These are phyloP conservation scores for Drosophila mettleri DNA, from an alignment of 2,888 invertebrate species.

Conservation along the genomic window DNA sequence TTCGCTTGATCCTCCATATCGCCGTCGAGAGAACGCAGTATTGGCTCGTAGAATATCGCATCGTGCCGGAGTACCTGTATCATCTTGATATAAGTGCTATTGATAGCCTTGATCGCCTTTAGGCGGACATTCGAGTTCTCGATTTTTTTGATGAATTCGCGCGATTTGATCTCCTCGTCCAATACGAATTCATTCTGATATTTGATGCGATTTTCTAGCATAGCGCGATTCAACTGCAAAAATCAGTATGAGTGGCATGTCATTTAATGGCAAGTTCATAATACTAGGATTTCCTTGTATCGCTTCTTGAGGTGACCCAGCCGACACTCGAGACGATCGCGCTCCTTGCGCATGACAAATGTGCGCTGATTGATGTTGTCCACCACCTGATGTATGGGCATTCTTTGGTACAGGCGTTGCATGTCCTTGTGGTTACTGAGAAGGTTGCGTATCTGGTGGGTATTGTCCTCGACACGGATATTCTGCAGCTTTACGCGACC, in stretches of 20 bases:
- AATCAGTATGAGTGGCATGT: neutral
- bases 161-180: conserved; percentile 78
- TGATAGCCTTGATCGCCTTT: conserved; percentile 82
- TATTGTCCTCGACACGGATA: conserved; percentile 72
- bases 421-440: conserved; percentile 82
- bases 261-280: too few relatives aligned
- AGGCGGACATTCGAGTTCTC: conserved; percentile 83
- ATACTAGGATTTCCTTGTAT: conserved; percentile 77
- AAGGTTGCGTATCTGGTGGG: conserved; percentile 78
- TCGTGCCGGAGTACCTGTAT: conserved; percentile 82
- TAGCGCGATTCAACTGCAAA: conserved; percentile 70
- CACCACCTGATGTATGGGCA: conserved; percentile 82
- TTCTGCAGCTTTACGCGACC: conserved; percentile 80
- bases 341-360: conserved; percentile 83
- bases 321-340: conserved; percentile 80
- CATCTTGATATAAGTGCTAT: conserved; percentile 82
- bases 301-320: conserved; percentile 67
- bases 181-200: conserved; percentile 81
- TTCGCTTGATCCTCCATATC: conserved; percentile 84
- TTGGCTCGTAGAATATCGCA: conserved; percentile 84
- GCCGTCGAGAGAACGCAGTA: conserved; percentile 78
- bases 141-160: conserved; percentile 77
- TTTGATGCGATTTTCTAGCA: conserved; percentile 82
- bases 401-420: conserved; percentile 82
- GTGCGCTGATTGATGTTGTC: conserved; percentile 84